Evolutionary conservation across 2,888 invertebrate genomes (phyloP).

Genomic region (Drosophila diplacantha): DNA sequence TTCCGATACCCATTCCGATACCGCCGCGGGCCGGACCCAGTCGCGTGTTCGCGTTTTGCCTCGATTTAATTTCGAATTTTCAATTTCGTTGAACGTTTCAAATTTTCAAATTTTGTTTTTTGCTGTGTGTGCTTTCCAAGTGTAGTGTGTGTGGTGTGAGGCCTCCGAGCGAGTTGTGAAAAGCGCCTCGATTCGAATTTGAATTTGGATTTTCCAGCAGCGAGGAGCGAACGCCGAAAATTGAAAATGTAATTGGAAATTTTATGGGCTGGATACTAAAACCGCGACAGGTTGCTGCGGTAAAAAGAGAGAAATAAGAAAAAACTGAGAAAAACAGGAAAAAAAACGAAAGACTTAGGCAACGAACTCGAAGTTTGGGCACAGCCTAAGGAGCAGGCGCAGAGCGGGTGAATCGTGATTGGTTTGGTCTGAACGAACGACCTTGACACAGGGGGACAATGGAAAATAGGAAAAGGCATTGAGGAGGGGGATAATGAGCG

Average conservation of each 20-base stretch:
- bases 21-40: conserved; percentile 24
- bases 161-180: conserved; percentile 42
- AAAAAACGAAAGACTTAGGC: conserved; percentile 33
- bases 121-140: conserved; percentile 31
- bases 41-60: conserved; percentile 36
- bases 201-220: conserved; percentile 15
- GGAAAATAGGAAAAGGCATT: background rate
- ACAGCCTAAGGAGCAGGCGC: background rate
- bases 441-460: conserved; percentile 37
- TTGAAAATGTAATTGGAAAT: conserved; percentile 62
- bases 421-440: conserved; percentile 11
- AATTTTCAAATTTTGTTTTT: conserved; percentile 5
- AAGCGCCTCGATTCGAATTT: conserved; percentile 15
- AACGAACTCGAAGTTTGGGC: conserved; percentile 19
- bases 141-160: conserved; percentile 38
- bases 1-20: background rate
- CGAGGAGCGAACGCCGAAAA: conserved; percentile 14
- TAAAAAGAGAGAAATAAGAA: background rate
- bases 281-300: conserved; percentile 5
- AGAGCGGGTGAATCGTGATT: conserved; percentile 5
- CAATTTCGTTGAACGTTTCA: conserved; percentile 5
- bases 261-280: conserved; percentile 3
- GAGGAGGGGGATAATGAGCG: background rate
- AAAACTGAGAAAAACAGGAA: background rate
- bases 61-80: conserved; percentile 33